phyloP scores from a whole-genome alignment of 2,797 vertebrate genomes.

The Galaxias olidus region DNA sequence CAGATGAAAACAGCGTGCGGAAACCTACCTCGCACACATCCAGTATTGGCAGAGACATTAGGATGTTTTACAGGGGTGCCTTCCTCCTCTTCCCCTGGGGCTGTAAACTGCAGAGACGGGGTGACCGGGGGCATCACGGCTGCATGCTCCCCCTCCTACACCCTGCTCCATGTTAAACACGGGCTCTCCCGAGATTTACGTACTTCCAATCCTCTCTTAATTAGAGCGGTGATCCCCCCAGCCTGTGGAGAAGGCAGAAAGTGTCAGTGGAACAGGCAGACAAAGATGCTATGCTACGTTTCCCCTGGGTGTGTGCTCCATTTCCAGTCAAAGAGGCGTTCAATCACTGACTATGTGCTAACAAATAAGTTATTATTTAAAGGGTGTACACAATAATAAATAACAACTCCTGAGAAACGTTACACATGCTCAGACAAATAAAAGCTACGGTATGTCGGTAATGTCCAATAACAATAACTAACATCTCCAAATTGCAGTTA shows the following conservation, averaged over 20 bases:
- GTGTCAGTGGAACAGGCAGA: constrained; percentile 52
- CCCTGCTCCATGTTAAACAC: constrained; percentile 13
- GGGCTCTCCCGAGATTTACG: constrained; percentile 49
- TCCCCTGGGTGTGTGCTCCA: too few relatives aligned
- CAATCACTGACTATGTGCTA: too few relatives aligned
- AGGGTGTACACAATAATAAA: too few relatives aligned
- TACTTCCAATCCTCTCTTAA: constrained; percentile 53
- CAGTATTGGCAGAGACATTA: constrained; percentile 29
- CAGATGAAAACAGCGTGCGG: too few relatives aligned
- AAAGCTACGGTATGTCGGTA: too few relatives aligned
- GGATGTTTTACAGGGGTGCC: constrained; percentile 19
- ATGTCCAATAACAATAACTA: too few relatives aligned
- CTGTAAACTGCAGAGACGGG: constrained; percentile 40
- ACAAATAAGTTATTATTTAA: too few relatives aligned
- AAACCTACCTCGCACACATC: too few relatives aligned
- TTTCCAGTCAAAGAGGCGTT: too few relatives aligned
- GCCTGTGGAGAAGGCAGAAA: constrained; percentile 56
- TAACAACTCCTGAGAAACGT: too few relatives aligned
- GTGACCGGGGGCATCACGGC: constrained; percentile 34
- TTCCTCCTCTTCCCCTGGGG: constrained; percentile 9
- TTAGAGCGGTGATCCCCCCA: constrained; percentile 65
- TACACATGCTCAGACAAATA: too few relatives aligned
- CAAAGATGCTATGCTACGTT: constrained; percentile 32
- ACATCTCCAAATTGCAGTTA: too few relatives aligned
- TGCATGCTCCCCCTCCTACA: constrained; percentile 30